phyloP scores from a whole-genome alignment of 2,113 vertebrate species.

The Macrotis lagotis region DNA sequence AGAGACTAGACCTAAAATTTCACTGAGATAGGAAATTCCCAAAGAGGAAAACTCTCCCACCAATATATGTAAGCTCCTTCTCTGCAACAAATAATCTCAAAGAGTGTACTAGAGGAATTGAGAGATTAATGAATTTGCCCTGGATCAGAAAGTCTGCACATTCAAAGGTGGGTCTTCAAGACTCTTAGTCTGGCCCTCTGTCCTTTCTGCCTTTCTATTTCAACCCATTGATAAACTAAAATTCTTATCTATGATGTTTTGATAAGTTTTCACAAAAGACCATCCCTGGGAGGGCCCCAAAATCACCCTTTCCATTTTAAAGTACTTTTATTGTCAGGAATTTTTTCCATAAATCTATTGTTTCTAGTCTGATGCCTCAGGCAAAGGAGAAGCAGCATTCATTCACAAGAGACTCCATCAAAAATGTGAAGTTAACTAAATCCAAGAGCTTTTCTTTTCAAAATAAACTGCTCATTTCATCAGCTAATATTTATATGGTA shows the following conservation, averaged over 20 bases:
- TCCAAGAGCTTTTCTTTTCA: background rate
- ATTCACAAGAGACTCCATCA: background rate
- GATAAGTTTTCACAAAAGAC: background rate
- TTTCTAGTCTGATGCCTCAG: background rate
- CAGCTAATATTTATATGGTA: background rate
- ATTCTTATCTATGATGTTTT: background rate
- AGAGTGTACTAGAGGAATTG: background rate
- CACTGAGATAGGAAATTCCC: background rate
- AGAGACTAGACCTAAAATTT: background rate
- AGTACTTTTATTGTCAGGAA: background rate
- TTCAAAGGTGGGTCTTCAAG: background rate
- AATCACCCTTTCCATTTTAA: background rate
- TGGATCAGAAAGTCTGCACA: background rate
- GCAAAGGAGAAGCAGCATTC: background rate
- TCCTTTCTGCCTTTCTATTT: background rate
- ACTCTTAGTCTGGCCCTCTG: background rate
- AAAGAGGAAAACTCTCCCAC: background rate
- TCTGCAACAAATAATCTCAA: background rate
- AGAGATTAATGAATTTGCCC: background rate
- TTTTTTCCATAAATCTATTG: background rate
- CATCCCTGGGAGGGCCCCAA: background rate
- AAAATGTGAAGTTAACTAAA: background rate
- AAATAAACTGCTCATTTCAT: background rate
- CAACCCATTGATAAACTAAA: background rate
- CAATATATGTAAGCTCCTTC: background rate